A percentile compares a stretch with the other conserved stretches of the same genome.
phyloP scores from a whole-genome alignment of 2,888 invertebrate species.

The Acanthoscelides obtectus region DNA sequence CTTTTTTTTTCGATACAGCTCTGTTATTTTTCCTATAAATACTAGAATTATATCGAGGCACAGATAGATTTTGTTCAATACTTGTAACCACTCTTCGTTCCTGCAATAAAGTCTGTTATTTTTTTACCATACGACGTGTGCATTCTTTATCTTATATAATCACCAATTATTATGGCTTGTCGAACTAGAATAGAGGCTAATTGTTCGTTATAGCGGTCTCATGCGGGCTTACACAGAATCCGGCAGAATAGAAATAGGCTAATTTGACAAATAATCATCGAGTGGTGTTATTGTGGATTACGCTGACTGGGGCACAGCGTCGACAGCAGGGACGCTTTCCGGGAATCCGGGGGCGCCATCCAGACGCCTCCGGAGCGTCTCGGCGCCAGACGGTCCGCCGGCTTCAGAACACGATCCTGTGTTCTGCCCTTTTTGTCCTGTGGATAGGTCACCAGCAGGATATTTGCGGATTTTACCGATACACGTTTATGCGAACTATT shows the following conservation, averaged over 20 bases:
- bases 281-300: not conserved
- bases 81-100: too few species aligned
- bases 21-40: too few species aligned
- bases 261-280: not conserved
- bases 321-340: slow-evolving; percentile 1
- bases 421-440: not conserved
- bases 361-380: slow-evolving; percentile 2
- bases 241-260: not conserved
- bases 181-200: not conserved
- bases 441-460: slow-evolving; percentile 2
- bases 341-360: slow-evolving; percentile 9
- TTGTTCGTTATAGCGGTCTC: not conserved
- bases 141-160: not conserved
- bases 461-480: slow-evolving; percentile 2
- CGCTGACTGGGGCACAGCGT: slow-evolving; percentile 9
- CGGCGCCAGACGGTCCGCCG: not conserved
- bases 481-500: too few species aligned
- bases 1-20: too few species aligned
- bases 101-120: too few species aligned
- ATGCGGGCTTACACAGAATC: not conserved
- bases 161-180: not conserved
- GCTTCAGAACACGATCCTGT: not conserved
- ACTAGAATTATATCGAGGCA: too few species aligned
- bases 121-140: too few species aligned
- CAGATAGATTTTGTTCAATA: too few species aligned